phyloP scores from a whole-genome alignment of 1,140 invertebrate genomes.

The Belonocnema kinseyi region DNA sequence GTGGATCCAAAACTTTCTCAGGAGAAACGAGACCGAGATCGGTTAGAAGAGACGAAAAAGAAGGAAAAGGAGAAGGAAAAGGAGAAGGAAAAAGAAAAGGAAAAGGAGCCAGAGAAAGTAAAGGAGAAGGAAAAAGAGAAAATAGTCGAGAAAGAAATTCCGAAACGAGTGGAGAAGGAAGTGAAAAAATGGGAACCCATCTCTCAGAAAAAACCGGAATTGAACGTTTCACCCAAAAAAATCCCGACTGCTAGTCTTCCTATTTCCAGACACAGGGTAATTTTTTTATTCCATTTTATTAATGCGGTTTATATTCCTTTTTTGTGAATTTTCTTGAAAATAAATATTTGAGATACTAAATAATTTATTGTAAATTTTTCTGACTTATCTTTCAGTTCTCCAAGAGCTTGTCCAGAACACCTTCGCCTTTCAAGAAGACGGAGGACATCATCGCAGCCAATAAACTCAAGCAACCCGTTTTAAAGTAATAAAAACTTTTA shows the following conservation, averaged over 20 bases:
- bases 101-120: not conserved
- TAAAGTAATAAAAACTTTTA: constrained; percentile 59
- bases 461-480: constrained; percentile 65
- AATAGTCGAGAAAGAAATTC: constrained; percentile 60
- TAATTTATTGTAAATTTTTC: not conserved
- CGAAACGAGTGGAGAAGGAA: constrained; percentile 67
- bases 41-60: constrained; percentile 68
- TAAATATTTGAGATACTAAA: constrained; percentile 4
- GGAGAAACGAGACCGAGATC: constrained; percentile 73
- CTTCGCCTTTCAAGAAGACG: constrained; percentile 87
- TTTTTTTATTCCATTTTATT: constrained; percentile 32
- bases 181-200: constrained; percentile 63
- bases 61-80: constrained; percentile 47
- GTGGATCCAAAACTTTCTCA: constrained; percentile 59
- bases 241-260: constrained; percentile 63
- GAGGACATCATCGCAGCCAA: constrained; percentile 79
- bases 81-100: constrained; percentile 54
- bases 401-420: constrained; percentile 85
- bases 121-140: constrained; percentile 33
- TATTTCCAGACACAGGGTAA: constrained; percentile 69
- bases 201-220: constrained; percentile 57
- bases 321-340: not conserved
- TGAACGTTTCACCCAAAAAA: constrained; percentile 71
- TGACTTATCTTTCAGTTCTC: constrained; percentile 74
- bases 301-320: not conserved